These are phyloP conservation scores for Petrocephalus sullivani DNA, from an alignment of 2,797 vertebrate genomes.

Conservation along the genomic window DNA sequence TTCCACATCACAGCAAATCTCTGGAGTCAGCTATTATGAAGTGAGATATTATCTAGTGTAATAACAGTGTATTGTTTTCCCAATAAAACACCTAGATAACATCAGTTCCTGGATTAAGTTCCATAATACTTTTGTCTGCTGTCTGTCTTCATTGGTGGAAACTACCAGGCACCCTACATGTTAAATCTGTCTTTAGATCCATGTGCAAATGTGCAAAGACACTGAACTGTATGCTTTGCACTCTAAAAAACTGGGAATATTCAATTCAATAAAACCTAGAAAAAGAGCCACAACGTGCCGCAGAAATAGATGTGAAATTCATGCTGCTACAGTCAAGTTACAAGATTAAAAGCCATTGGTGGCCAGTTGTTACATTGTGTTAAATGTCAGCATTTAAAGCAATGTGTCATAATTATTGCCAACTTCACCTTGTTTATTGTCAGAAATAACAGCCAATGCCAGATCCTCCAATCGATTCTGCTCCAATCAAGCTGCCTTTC, in stretches of 20 bases:
- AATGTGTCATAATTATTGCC: neutral
- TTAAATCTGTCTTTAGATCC: neutral
- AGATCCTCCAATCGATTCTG: neutral
- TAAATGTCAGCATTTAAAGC: neutral
- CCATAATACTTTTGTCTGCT: neutral
- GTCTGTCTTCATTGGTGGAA: neutral
- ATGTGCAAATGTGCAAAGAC: neutral
- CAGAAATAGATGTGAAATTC: neutral
- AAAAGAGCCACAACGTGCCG: constrained; percentile 18
- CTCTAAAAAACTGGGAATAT: neutral
- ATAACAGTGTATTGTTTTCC: neutral
- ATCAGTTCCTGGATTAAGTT: neutral
- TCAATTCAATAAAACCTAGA: neutral
- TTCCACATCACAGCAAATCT: neutral
- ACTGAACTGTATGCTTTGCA: neutral
- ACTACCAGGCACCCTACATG: neutral
- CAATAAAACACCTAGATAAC: neutral
- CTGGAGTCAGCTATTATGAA: neutral
- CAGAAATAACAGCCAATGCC: neutral
- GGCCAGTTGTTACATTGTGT: neutral
- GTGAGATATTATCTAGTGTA: neutral
- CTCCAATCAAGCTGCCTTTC: neutral
- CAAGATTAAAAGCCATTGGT: constrained; percentile 19
- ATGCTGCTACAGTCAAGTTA: constrained; percentile 28
- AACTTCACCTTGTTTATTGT: neutral